Evolutionary conservation across 2,888 invertebrate species (phyloP), one percentile per base, ranked within the genome.

Genomic region (Rotaria macrura): DNA sequence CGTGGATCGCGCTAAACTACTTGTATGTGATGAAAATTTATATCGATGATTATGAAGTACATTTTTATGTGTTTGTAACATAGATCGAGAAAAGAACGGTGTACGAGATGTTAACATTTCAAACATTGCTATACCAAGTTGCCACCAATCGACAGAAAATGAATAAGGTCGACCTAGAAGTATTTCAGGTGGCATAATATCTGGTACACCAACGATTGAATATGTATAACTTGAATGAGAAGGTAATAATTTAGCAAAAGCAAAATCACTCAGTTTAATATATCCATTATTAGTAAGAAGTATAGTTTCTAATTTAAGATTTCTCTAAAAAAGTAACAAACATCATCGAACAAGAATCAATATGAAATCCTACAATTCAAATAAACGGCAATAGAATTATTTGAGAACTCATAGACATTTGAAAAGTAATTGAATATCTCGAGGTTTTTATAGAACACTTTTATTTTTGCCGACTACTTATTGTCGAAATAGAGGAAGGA

Each of bases 151-250:
- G 6, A 84, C 84, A 10, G 84, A 84, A 43, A 47, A 65, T 55
- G 84, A 84, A 34, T 84, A 84, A 17, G 57, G 57, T 57, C 43
- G 40, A 65, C 47, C 55, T 65, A 65, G 47, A 40, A 52, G 29
- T 38, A 84, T 84, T 65, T 84, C 84, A n/a, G 84, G 84, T 43
- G 84, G 57, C 12, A 84, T 84, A 17, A 54, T n/a, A 47, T 84
- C 84, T 12, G 84, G 84, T 43, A 57, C 55, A n/a, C 84, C 84
- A 29, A 84, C 14, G 4, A 84, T 54, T 17, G 84, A 29, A 65
- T 34, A 34, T 40, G 84, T 65, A 20, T 29, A 43, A 52, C 55
- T 65, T 74, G 38, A 23, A 40, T 43, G 38, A 0, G 38, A 40
- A 40, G 74, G 14, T 43, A 74, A 74, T 25, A 74, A 23, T 74